These are phyloP conservation scores for Monarcha castaneiventris DNA, from an alignment of 2,113 vertebrate genomes.

Conservation along the genomic window DNA sequence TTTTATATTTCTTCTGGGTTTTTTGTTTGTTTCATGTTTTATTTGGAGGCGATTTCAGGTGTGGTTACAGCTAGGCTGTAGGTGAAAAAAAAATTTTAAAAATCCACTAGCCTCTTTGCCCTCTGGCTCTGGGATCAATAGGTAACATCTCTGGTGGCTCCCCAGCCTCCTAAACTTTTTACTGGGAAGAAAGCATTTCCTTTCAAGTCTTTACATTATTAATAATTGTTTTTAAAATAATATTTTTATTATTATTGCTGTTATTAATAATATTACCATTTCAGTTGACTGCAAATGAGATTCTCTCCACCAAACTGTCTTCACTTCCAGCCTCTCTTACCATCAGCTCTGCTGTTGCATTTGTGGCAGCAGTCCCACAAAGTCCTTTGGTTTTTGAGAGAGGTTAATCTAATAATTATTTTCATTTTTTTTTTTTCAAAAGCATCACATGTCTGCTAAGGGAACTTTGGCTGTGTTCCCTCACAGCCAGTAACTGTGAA, in stretches of 20 bases:
- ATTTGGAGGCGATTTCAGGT: neutral
- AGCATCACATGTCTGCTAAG: neutral
- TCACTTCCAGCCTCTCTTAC: conserved; percentile 25
- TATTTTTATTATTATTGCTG: neutral
- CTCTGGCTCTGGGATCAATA: neutral
- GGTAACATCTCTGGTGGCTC: neutral
- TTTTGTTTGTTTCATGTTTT: neutral
- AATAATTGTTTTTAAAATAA: neutral
- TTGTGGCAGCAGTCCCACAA: conserved; percentile 26
- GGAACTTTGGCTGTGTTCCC: neutral
- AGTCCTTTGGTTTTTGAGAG: conserved; percentile 26
- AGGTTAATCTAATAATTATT: conserved; percentile 57
- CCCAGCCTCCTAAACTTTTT: neutral
- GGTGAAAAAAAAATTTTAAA: neutral
- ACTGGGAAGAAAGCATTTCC: neutral
- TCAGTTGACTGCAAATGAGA: conserved; percentile 29
- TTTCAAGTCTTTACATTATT: conserved; percentile 13
- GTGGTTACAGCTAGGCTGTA: neutral
- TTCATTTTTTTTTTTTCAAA: neutral
- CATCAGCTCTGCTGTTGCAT: conserved; percentile 59
- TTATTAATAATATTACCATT: neutral
- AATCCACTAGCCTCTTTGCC: neutral
- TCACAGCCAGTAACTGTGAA: neutral
- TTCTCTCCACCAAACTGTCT: neutral
- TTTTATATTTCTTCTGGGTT: neutral